phyloP scores from a whole-genome alignment of 2,113 vertebrate genomes.

The Nesogale talazaci region DNA sequence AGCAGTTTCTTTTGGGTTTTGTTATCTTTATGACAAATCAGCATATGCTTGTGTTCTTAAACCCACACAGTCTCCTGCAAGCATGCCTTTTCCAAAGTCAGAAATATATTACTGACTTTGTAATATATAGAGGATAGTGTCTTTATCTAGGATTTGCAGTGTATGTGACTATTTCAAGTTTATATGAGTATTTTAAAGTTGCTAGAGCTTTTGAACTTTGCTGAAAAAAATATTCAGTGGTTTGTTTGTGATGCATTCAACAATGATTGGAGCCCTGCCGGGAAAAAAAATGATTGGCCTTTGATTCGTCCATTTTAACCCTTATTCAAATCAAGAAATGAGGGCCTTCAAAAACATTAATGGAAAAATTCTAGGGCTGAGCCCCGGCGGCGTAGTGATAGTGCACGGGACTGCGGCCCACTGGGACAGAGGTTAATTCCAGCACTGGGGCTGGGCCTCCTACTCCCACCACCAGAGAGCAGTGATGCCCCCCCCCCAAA shows the following conservation, averaged over 20 bases:
- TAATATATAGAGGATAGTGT: slow-evolving; percentile 20
- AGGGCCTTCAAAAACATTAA: too few relatives aligned
- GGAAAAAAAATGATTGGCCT: too few relatives aligned
- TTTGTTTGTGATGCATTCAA: background rate
- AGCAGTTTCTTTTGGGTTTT: slow-evolving; percentile 18
- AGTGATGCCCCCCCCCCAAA: too few relatives aligned
- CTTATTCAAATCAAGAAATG: background rate
- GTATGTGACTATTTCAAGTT: slow-evolving; percentile 19
- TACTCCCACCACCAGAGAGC: too few relatives aligned
- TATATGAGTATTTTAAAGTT: background rate
- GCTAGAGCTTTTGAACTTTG: slow-evolving; percentile 26
- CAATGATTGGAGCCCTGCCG: too few relatives aligned
- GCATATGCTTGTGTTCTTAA: slow-evolving; percentile 8
- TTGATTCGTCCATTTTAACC: slow-evolving; percentile 18
- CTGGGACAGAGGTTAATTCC: too few relatives aligned
- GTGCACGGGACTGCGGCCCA: too few relatives aligned
- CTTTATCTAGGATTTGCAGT: background rate
- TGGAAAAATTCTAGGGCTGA: too few relatives aligned
- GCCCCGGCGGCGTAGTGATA: too few relatives aligned
- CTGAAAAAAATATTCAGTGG: background rate
- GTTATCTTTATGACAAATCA: slow-evolving; percentile 41
- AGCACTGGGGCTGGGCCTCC: too few relatives aligned
- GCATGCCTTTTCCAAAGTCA: background rate
- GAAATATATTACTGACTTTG: slow-evolving; percentile 25
- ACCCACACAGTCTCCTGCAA: background rate